Evolutionary conservation across 2,113 vertebrate species (phyloP), one percentile per base, ranked within the genome.

Genomic region (Menidia beryllina): DNA sequence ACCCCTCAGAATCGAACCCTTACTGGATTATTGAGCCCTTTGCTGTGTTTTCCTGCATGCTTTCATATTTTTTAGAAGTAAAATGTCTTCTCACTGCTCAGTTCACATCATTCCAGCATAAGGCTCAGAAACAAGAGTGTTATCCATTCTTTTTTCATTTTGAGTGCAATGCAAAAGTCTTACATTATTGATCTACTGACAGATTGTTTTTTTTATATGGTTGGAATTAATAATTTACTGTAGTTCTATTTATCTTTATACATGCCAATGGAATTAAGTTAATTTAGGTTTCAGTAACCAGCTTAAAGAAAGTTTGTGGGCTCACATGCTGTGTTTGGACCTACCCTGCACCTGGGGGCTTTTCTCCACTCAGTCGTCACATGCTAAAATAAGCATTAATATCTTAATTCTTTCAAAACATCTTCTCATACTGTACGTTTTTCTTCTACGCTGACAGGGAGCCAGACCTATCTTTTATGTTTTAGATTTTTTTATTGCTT

Each of bases 141-240:
- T 60, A 49, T 55, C 36, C 43, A 8, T 34, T 5, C 30, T 34
- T 34, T 5, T 34, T 34, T 34, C 5, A 77, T 77, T 27, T 85
- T 65, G 76, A 68, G 72, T 56, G 85, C 48, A 13, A 51, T 20
- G 82, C 77, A 76, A 85, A 85, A 36, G 30, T 34, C 7, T 34
- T 34, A 34, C 30, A 34, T 34, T 5, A 8, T 34, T 34, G 10
- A 34, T 8, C 30, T 30, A 30, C 30, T 30, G 8, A n/a, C n/a
- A n/a, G n/a, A n/a, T n/a, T n/a, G n/a, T n/a, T n/a, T n/a, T n/a
- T n/a, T n/a, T n/a, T n/a, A n/a, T n/a, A n/a, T n/a, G n/a, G n/a
- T 34, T 34, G 10, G 30, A 8, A 8, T 5, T 34, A 34, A 34
- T 34, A 10, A 34, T 34, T 8, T 5, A 1, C 30, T 34, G 10